Evolutionary conservation across 2,797 vertebrate genomes (phyloP), one percentile per base, ranked within the genome.

Genomic region (Brachymystax lenok): DNA sequence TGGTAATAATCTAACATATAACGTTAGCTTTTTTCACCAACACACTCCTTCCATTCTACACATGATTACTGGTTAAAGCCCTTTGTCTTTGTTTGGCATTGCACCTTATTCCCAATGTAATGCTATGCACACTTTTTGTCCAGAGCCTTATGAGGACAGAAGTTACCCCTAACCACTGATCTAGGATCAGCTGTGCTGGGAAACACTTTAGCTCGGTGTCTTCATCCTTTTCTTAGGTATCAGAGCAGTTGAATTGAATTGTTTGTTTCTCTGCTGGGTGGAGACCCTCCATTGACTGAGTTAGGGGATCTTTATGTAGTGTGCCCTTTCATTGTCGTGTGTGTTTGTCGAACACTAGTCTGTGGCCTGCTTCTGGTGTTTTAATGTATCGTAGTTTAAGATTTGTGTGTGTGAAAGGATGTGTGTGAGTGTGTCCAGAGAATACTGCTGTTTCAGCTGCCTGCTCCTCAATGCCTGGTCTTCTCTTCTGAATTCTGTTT

Each of bases 361-460:
- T n/a, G 80, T 85, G 76, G 79, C 73, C 74, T 71, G 83, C 50
- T 30, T 76, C 74, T 78, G 73, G 19, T 68, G 71, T 80, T 78
- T 40, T 35, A 33, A 33, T 78, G 79, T 70, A 28, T 21, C 73
- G 77, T 24, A 70, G 67, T 56, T 52, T 70, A 50, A 63, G 19
- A 73, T 67, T 27, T 30, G 56, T 51, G 30, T 33, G 68, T 40
- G 19, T 27, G 40, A 40, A 35, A 63, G 61, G 28, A 7, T 70
- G 46, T 59, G 74, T 50, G 66, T 69, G 59, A 27, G 69, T 50
- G 59, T 70, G 71, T n/a, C 30, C 73, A 80, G 77, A 80, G 81
- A 82, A 81, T 81, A 77, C 69, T 77, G 85, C 81, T 87, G 84
- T 74, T 30, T 82, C 79, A 71, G 77, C 82, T 81, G 61, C 74